These are phyloP conservation scores for Chirona hameri DNA, from an alignment of 2,888 invertebrate species.

Conservation along the genomic window DNA sequence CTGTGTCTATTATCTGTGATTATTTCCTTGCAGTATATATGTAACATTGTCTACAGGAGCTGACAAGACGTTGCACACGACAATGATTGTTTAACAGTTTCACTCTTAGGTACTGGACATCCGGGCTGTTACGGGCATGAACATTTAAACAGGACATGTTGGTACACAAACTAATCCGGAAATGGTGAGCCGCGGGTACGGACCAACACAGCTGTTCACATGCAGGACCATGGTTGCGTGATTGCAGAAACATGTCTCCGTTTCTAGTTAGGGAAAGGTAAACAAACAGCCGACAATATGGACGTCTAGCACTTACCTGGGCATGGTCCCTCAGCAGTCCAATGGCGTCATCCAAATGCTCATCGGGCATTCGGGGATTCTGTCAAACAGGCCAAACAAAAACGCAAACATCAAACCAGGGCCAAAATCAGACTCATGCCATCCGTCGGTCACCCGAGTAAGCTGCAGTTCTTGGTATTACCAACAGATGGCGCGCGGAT, in stretches of 20 bases:
- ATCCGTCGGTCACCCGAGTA: constrained; percentile 39
- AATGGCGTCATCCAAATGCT: constrained; percentile 82
- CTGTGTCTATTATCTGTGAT: no score
- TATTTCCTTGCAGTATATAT: no score
- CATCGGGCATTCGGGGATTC: constrained; percentile 33
- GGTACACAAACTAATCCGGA: no score
- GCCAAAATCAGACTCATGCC: neutral
- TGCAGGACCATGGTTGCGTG: neutral
- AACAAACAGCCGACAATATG: neutral
- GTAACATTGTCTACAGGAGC: no score
- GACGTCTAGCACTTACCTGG: neutral
- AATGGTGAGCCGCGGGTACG: no score
- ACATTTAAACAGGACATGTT: no score
- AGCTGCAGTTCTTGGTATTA: neutral
- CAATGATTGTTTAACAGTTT: no score
- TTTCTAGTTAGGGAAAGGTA: no score
- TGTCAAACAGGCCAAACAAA: neutral
- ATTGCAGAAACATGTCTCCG: no score
- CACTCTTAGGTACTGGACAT: no score
- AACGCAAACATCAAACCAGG: neutral
- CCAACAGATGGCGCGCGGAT: neutral
- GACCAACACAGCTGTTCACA: neutral
- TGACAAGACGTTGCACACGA: no score
- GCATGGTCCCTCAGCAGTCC: constrained; percentile 78
- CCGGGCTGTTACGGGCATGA: no score